Evolutionary conservation across 2,888 invertebrate species (phyloP).

Genomic region (Ommatoiulus sabulosus): DNA sequence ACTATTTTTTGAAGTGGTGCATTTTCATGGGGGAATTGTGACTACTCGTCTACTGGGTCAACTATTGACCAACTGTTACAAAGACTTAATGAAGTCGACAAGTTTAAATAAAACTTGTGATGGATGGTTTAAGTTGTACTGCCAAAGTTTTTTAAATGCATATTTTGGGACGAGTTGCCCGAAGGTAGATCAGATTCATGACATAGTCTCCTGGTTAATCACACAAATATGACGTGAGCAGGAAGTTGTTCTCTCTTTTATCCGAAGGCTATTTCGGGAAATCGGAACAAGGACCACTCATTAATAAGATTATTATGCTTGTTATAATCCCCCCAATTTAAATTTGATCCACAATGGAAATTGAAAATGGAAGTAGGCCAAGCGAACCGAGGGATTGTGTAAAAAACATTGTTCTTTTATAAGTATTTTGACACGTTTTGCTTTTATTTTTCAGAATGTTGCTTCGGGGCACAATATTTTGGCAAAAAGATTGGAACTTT

Average conservation of each 20-base stretch:
- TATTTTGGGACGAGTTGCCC: neutral
- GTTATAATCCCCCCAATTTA: neutral
- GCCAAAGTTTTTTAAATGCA: neutral
- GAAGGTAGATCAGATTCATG: neutral
- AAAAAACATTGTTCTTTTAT: neutral
- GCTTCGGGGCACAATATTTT: constrained; percentile 53
- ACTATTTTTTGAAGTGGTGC: too few relatives aligned
- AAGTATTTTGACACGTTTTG: neutral
- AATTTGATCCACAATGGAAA: neutral
- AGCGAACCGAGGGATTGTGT: neutral
- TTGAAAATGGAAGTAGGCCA: constrained; percentile 31
- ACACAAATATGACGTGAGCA: neutral
- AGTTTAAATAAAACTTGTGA: too few relatives aligned
- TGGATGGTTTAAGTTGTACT: too few relatives aligned
- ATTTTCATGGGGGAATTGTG: too few relatives aligned
- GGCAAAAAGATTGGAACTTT: constrained; percentile 59
- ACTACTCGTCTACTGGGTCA: too few relatives aligned
- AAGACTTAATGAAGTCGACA: too few relatives aligned
- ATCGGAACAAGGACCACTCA: constrained; percentile 25
- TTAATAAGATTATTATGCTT: neutral
- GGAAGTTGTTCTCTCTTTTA: neutral
- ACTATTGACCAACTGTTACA: too few relatives aligned
- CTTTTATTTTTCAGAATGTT: constrained; percentile 18
- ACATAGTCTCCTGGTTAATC: neutral
- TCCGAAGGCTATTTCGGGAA: neutral